phyloP scores from a whole-genome alignment of 2,888 invertebrate species.

The Limnephilus marmoratus region DNA sequence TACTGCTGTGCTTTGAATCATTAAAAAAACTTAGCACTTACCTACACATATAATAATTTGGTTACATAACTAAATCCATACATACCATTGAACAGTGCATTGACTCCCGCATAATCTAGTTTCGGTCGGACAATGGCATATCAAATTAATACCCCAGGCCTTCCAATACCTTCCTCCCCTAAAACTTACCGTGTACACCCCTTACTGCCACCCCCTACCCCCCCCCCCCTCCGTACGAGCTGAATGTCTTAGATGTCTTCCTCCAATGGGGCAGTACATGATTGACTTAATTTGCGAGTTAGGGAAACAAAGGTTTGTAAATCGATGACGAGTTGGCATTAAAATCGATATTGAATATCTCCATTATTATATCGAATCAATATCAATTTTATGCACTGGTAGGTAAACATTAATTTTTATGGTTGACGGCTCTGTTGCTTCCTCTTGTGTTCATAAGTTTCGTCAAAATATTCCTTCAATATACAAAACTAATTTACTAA shows the following conservation, averaged over 20 bases:
- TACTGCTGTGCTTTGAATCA: no score
- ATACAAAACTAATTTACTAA: no score
- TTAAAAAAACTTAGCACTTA: no score
- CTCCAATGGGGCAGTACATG: not conserved
- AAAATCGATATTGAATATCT: not conserved
- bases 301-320: not conserved
- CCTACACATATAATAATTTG: not conserved
- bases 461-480: no score
- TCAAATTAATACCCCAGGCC: conserved; percentile 34
- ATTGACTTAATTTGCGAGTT: not conserved
- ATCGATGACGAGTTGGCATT: not conserved
- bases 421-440: no score
- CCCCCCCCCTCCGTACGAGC: not conserved
- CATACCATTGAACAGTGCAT: conserved; percentile 26
- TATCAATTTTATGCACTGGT: no score
- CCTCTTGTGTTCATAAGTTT: no score
- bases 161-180: not conserved
- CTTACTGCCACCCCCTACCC: not conserved
- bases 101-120: conserved; percentile 41
- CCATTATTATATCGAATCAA: no score
- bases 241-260: conserved; percentile 12
- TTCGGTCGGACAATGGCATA: conserved; percentile 27
- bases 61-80: not conserved
- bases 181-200: not conserved
- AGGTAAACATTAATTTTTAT: no score